Base-by-base conservation (phyloP, 2,888 invertebrate species). In the Chloroclysta siterata region DNA sequence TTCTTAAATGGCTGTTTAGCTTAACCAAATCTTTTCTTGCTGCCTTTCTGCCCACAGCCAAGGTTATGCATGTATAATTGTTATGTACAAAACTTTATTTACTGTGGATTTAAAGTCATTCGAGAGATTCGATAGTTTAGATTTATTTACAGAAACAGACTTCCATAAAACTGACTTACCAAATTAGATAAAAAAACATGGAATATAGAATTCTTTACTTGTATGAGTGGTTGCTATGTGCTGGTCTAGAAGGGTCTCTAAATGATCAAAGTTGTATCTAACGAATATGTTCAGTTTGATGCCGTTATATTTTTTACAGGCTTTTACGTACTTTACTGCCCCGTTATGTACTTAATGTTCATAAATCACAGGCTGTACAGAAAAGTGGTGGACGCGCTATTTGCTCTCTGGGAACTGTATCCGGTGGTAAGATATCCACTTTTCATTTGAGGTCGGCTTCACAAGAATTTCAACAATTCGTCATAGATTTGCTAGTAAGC, bases 321-420 rank as follows among this genome's bases (percentile, higher is more conserved):
- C 47, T 95, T 95, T 78, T 93, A 93, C 65, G 80, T 89, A 52
- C 86, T 95, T 28, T 94, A 94, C 81, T 96, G 96, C 78, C 97
- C 97, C 36, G 85, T 95, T 63, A 84, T 96, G 72, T 96, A 96
- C 56, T 79, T 97, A 65, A 89, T 97, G 77, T 90, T 97, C 67
- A 79, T 97, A 68, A 95, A 94, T 77, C 96, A 96, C 73, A 93
- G 88, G 64, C 84, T 94, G 72, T 97, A 96, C 82, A 93, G 97
- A 79, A 94, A 93, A 80, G 80, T 95, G 44, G 95, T 95, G 33
- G 97, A 97, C 81, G 88, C 94, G 36, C 87, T 97, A 53, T 96
- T 97, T 79, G 95, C 96, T 8, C 94, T 95, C 64, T 97, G 97
- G 97, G 97, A 97, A 86, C 93, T 96, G 61, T 97, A 96, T 85